These are phyloP conservation scores for Cichlasoma orientale DNA, from an alignment of 2,797 vertebrate species.

Conservation along the genomic window DNA sequence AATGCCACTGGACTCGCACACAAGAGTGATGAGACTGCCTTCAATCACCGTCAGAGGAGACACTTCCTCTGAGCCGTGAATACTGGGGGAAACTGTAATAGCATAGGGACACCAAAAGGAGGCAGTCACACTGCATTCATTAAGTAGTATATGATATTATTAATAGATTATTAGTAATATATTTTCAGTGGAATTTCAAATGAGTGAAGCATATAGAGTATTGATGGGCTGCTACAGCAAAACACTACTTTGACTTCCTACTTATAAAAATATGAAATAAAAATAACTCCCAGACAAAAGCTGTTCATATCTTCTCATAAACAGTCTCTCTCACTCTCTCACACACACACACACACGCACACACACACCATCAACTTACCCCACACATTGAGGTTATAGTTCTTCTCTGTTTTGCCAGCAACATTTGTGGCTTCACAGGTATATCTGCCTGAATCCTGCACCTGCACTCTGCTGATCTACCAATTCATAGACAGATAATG, in stretches of 20 bases:
- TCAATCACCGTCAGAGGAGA: constrained; percentile 87
- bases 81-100: constrained; percentile 88
- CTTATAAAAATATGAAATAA: too few relatives aligned
- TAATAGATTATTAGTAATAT: too few relatives aligned
- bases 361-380: constrained; percentile 79
- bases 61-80: constrained; percentile 84
- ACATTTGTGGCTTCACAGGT: constrained; percentile 96
- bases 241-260: not conserved
- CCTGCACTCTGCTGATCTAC: constrained; percentile 87
- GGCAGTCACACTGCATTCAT: constrained; percentile 37
- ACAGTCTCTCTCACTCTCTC: too few relatives aligned
- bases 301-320: not conserved
- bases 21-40: constrained; percentile 87
- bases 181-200: not conserved
- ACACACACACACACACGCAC: too few relatives aligned
- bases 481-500: constrained; percentile 11
- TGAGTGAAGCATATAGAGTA: accelerated
- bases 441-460: constrained; percentile 92
- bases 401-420: constrained; percentile 95
- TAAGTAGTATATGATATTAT: not conserved
- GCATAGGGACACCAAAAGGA: constrained; percentile 47
- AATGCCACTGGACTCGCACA: constrained; percentile 94
- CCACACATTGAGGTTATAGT: constrained; percentile 96
- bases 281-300: not conserved
- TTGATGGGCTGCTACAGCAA: not conserved